Evolutionary conservation across 2,888 invertebrate genomes (phyloP).

Genomic region (Alsophila aescularia): DNA sequence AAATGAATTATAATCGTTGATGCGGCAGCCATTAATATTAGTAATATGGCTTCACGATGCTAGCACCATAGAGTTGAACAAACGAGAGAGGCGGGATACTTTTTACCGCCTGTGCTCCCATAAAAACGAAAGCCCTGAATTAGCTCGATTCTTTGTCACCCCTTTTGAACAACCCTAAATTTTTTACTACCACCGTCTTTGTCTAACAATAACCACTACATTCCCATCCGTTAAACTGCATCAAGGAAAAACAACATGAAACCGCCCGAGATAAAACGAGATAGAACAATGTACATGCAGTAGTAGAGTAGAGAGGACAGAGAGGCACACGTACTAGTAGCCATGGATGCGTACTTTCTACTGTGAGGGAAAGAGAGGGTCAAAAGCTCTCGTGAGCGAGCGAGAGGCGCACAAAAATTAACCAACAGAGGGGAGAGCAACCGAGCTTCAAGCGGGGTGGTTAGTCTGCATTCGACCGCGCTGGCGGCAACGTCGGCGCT

Average conservation of each 20-base stretch:
- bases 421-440: conserved; percentile 82
- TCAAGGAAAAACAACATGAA: conserved; percentile 83
- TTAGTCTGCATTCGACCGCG: conserved; percentile 83
- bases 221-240: conserved; percentile 84
- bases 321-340: conserved; percentile 80
- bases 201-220: conserved; percentile 84
- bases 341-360: conserved; percentile 71
- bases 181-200: conserved; percentile 82
- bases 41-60: conserved; percentile 77
- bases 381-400: conserved; percentile 71
- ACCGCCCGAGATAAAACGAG: conserved; percentile 83
- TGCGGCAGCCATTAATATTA: conserved; percentile 79
- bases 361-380: conserved; percentile 69
- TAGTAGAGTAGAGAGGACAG: conserved; percentile 81
- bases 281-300: conserved; percentile 84
- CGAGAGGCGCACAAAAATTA: conserved; percentile 76
- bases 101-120: conserved; percentile 81
- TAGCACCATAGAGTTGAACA: conserved; percentile 80
- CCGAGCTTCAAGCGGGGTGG: conserved; percentile 83
- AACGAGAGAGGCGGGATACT: conserved; percentile 84
- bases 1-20: conserved; percentile 66
- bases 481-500: conserved; percentile 66
- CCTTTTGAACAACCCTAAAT: conserved; percentile 82
- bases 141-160: conserved; percentile 84
- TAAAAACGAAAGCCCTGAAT: conserved; percentile 83